Evolutionary conservation across 1,140 invertebrate species (phyloP).

Genomic region (Drosophila takahashii): DNA sequence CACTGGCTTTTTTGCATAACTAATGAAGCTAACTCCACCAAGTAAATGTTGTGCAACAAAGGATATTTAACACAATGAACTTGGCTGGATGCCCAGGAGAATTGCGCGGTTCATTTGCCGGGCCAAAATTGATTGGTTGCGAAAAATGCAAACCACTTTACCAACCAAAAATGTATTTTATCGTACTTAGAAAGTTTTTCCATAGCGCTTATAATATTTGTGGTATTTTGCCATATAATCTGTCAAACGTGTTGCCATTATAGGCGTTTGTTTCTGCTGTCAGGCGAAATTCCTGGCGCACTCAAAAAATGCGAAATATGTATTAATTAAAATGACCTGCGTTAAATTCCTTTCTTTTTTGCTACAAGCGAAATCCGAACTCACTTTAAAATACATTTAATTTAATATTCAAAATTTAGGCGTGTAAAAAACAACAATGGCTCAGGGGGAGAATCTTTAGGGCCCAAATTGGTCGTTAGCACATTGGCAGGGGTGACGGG

Average conservation of each 20-base stretch:
- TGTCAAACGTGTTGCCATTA: constrained; percentile 1
- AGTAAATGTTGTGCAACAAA: constrained; percentile 44
- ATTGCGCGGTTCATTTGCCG: not conserved
- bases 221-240: constrained; percentile 6
- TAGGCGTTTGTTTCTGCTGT: constrained; percentile 9
- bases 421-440: constrained; percentile 12
- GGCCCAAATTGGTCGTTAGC: constrained; percentile 80
- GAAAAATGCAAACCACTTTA: not conserved
- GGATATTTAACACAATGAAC: constrained; percentile 31
- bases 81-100: constrained; percentile 17
- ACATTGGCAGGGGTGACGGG: constrained; percentile 40
- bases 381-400: constrained; percentile 74
- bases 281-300: constrained; percentile 6
- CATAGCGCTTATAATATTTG: constrained; percentile 3
- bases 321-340: constrained; percentile 20
- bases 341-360: constrained; percentile 5
- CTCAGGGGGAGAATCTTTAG: constrained; percentile 46
- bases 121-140: constrained; percentile 19
- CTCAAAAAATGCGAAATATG: constrained; percentile 17
- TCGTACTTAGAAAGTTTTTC: constrained; percentile 2
- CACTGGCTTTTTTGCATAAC: constrained; percentile 44
- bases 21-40: constrained; percentile 20
- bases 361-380: constrained; percentile 13
- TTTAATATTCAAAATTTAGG: constrained; percentile 71
- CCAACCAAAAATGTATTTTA: constrained; percentile 7